Base-by-base conservation (phyloP, 2,888 invertebrate species). In the Sussaba pulchella region DNA sequence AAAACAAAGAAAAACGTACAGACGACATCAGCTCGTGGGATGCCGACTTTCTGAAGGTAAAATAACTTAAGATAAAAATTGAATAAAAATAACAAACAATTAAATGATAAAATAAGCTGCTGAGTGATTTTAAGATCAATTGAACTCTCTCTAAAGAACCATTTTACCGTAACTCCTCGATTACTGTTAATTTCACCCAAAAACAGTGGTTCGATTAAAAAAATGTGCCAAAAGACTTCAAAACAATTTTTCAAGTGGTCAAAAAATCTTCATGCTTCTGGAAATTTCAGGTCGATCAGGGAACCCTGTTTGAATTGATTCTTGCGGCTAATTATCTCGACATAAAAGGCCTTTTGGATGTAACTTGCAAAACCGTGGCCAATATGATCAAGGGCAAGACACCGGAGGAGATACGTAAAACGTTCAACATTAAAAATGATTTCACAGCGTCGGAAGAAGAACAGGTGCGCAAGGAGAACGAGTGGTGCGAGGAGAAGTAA, bases 1-100 rank as follows among this genome's bases (percentile, higher is more conserved):
- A 99, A 91, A 98, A 98, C 92, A 98, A 98, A 92, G 98, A 99
- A 90, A 99, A 99, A 90, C 94, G 99, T n/a, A 99, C 99, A 0
- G 99, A 99, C 91, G 99, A 99, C 90, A 99, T 99, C 85, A 98
- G 98, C 24, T 98, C 98, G 0, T 99, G 99, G 99, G 99, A 99
- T 93, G 98, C 98, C 0, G 99, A 99, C 92, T 99, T 99, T 90
- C 93, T 99, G 8, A 99, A 99, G 94, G 92, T 90, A 43, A 19
- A 9, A 10, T 17, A 52, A 64, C 14, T 4, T 0, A 52, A 24
- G 1, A 26, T 17, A 12, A 17, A 45, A 70, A 63, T 61, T 31
- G 31, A 31, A 31, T 5, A 2, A 31, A 31, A 6, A 31, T 5
- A 31, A 5, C 6, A 2, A 6, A 31, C 31, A 2, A 31, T 31